Evolutionary conservation across 2,888 invertebrate genomes (phyloP), one percentile per base, ranked within the genome.

Genomic region (Xestobium rufovillosum): DNA sequence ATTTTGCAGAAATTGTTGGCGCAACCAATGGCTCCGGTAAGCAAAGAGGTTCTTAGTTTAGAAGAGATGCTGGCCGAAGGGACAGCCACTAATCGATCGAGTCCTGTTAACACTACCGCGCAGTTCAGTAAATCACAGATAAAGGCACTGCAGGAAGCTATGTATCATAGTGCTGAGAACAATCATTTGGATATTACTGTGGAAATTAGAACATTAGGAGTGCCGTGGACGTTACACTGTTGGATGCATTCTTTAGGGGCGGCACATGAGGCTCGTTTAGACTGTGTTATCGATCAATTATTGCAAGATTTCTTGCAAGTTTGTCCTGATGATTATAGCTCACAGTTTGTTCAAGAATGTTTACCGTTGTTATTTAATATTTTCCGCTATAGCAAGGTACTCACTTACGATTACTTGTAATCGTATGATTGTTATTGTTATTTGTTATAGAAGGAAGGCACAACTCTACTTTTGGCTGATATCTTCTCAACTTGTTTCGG

Each of bases 101-200:
- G 45, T 35, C 42, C 54, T 25, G 50, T 56, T 10, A 58, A 46
- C 51, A 45, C 69, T 2, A 59, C 72, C 25, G 57, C 61, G n/a
- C 68, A 69, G 39, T 72, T 87, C 56, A 86, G 78, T 49, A 90
- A 90, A 66, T 74, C 78, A 17, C 89, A 91, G 66, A 80, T 84
- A 47, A 81, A 88, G 51, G 81, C 85, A 27, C 69, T 91, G 39
- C 89, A 91, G 57, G 91, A 92, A 64, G 90, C 92, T 13, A 87
- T 94, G 87, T 94, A 92, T 60, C 90, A 90, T 59, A 88, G 89
- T 42, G 86, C 90, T 0, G 92, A 92, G 65, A 89, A 87, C 59
- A 88, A 89, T 55, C 85, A 90, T 63, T 69, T 91, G 38, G 91
- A 92, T 57, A 85, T 92, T 47, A 90, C 91, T 0, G 72, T 91